A percentile compares a stretch with the other conserved stretches of the same genome.
Conservation (phyloP, 2,888 invertebrate species). For the Chydorus sphaericus region DNA sequence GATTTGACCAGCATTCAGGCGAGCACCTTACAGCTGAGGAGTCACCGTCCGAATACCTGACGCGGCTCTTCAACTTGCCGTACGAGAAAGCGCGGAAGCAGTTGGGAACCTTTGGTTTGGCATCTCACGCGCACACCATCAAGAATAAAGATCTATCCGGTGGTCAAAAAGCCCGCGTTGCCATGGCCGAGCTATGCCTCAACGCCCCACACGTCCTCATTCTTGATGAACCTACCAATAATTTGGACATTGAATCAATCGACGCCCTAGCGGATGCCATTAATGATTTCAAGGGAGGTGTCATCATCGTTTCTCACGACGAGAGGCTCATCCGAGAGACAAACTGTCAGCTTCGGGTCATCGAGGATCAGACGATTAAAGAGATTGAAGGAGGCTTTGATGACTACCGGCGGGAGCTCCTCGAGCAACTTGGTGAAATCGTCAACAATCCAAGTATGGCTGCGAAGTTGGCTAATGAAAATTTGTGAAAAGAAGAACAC, state of each 20-base stretch:
- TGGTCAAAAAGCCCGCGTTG: conserved; percentile 63
- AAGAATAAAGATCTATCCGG: conserved; percentile 76
- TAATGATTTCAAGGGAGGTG: conserved; percentile 84
- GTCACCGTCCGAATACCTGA: conserved; percentile 87
- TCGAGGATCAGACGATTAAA: conserved; percentile 85
- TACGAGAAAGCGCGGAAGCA: conserved; percentile 80
- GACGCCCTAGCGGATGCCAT: conserved; percentile 97
- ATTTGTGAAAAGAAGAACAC: conserved; percentile 5
- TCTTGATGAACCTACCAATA: conserved; percentile 98
- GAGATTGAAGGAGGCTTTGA: conserved; percentile 98
- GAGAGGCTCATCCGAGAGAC: conserved; percentile 83
- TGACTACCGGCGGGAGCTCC: conserved; percentile 89
- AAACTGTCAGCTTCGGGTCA: conserved; percentile 85
- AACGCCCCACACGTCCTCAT: conserved; percentile 95
- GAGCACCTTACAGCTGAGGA: conserved; percentile 96
- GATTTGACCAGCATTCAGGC: conserved; percentile 98
- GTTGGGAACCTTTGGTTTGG: conserved; percentile 88
- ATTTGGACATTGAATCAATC: conserved; percentile 97
- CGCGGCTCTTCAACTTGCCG: conserved; percentile 59
- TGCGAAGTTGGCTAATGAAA: conserved; percentile 57
- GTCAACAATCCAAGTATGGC: conserved; percentile 86
- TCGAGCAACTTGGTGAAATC: conserved; percentile 87
- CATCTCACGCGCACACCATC: conserved; percentile 95
- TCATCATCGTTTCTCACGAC: conserved; percentile 52
- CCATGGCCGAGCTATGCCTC: conserved; percentile 86